Conservation (phyloP, 2,797 vertebrate genomes). For the Graptemys geographica region DNA sequence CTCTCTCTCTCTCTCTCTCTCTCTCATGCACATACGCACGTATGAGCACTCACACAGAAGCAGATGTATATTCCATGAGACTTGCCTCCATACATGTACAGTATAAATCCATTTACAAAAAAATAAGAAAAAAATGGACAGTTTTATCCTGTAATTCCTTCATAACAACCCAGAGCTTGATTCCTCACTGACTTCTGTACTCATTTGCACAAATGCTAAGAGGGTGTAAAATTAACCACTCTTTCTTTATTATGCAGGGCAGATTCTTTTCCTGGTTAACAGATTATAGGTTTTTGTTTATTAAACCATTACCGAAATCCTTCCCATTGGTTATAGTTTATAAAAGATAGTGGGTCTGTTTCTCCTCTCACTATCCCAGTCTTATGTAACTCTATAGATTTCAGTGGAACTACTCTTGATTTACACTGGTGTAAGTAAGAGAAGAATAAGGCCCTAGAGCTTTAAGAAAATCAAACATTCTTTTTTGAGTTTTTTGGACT, state of each 20-base stretch:
- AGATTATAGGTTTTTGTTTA: no score
- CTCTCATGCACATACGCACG: no score
- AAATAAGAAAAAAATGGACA: background rate
- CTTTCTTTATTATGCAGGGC: background rate
- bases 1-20: no score
- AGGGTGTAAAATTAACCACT: background rate
- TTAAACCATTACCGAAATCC: no score
- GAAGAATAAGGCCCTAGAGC: background rate
- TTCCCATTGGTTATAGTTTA: no score
- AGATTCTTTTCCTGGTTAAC: no score
- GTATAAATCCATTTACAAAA: background rate
- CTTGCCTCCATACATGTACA: background rate
- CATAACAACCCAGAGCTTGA: background rate
- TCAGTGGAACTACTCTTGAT: background rate
- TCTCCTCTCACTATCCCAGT: background rate
- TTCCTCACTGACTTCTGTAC: background rate
- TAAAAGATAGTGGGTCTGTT: background rate
- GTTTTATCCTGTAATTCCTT: background rate
- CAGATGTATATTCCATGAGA: background rate
- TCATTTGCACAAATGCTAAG: rapidly evolving
- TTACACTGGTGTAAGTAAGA: background rate
- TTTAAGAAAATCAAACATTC: background rate
- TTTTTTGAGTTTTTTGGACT: background rate
- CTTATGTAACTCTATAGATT: background rate
- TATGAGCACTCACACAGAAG: background rate